Evolutionary conservation across 2,888 invertebrate genomes (phyloP).

Genomic region (Myopa testacea): DNA sequence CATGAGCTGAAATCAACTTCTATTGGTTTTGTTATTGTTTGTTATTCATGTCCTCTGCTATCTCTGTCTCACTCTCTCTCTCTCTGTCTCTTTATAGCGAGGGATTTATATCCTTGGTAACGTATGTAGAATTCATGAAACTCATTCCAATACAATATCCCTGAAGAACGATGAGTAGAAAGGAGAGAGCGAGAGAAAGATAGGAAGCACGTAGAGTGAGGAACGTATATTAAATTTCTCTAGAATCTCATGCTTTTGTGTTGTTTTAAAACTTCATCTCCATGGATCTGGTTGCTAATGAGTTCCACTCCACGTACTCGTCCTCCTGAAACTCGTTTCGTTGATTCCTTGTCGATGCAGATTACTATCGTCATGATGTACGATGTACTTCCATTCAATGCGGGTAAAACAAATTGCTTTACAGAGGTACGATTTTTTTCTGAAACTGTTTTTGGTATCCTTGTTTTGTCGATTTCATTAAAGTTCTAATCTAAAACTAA

Average conservation of each 20-base stretch:
- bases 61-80: slow-evolving; percentile 15
- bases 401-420: too few relatives aligned
- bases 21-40: neutral
- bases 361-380: slow-evolving; percentile 58
- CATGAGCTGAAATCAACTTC: neutral
- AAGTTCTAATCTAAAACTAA: too few relatives aligned
- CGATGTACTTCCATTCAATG: slow-evolving; percentile 20
- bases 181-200: too few relatives aligned
- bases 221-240: too few relatives aligned
- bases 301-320: neutral
- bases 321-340: neutral
- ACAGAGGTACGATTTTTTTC: too few relatives aligned
- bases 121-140: slow-evolving; percentile 58
- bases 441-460: too few relatives aligned
- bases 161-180: too few relatives aligned
- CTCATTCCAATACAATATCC: slow-evolving; percentile 48
- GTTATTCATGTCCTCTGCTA: too few relatives aligned
- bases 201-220: too few relatives aligned
- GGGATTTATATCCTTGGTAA: slow-evolving; percentile 57
- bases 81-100: slow-evolving; percentile 55
- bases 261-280: neutral
- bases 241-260: too few relatives aligned
- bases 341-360: slow-evolving; percentile 50
- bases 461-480: too few relatives aligned
- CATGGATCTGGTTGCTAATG: neutral